Base-by-base conservation (phyloP, 2,113 vertebrate genomes). In the Pollimyrus isidori region DNA sequence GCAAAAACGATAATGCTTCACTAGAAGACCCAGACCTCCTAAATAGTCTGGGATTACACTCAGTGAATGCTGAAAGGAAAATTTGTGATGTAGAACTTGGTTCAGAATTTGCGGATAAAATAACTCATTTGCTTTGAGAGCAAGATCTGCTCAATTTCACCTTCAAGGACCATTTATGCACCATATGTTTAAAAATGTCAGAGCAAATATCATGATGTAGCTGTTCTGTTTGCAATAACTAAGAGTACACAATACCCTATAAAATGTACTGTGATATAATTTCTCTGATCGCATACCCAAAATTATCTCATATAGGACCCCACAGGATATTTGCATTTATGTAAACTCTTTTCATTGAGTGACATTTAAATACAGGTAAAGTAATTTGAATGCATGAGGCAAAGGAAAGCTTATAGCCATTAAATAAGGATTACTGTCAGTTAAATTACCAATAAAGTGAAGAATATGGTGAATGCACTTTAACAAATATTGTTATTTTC, bases 341-440 rank as follows among this genome's bases (percentile, higher is more conserved):
- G 45, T 85, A 49, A 49, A 50, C 26, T 52, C 48, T 52, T 86
- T 52, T 50, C 5, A 48, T 1, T 49, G 9, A 50, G 9, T 52
- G 4, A 50, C 30, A 86, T 53, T n/a, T 86, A 52, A 86, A 86
- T 49, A 53, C 26, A 21, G 6, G 10, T 52, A 50, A 53, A 42
- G 50, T 15, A 21, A 26, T 39, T 21, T 56, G 13, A 53, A 35
- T 30, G 85, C 11, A 87, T 15, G n/a, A 53, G n/a, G 49, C 85
- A 86, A 35, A 86, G 5, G 49, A 52, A 17, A 42, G 45, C 19
- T 49, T 87, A 35, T 21, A 35, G 19, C 26, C 39, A 35, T 87
- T 53, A 87, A 87, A 87, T 35, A 30, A 52, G 50, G 50, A 87
- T 87, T 53, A 53, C 23, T 53, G 85, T 53, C 85, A 56, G 85